Conservation (phyloP, 2,113 vertebrate genomes). For the Chelonoidis abingdonii region DNA sequence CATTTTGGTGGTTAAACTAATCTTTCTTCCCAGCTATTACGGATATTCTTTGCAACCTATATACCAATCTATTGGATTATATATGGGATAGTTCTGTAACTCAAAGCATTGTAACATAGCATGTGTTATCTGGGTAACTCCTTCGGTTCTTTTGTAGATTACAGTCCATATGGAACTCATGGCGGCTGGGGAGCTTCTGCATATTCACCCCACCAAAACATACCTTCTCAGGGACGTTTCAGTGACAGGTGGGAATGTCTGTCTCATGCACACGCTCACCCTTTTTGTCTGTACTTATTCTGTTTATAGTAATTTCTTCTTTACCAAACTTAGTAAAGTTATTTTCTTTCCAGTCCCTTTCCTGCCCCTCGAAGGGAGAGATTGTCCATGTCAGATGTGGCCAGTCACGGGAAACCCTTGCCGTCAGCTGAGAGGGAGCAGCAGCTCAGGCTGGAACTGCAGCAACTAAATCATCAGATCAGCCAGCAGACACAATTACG, state of each 20-base stretch:
- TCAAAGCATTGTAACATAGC: accelerated
- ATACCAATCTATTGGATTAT: background rate
- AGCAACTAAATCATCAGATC: conserved; percentile 98
- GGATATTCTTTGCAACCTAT: background rate
- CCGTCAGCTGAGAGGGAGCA: conserved; percentile 90
- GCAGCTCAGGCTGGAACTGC: conserved; percentile 95
- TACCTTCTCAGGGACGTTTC: conserved; percentile 95
- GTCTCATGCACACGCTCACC: background rate
- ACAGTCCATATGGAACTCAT: conserved; percentile 89
- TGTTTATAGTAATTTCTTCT: background rate
- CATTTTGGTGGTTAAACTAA: background rate
- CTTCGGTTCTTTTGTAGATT: conserved; percentile 80
- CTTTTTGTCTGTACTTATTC: background rate
- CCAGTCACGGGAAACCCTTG: conserved; percentile 83
- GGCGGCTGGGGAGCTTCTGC: conserved; percentile 88
- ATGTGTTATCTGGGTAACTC: background rate
- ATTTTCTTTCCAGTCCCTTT: background rate
- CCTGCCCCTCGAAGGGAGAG: conserved; percentile 75
- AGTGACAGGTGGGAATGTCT: conserved; percentile 86
- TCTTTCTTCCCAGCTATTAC: background rate
- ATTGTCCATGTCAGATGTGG: conserved; percentile 76
- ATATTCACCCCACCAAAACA: conserved; percentile 90
- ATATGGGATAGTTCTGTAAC: background rate
- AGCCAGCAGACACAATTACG: conserved; percentile 95
- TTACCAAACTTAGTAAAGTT: background rate